Evolutionary conservation across 30 jellyfish, hydroid and myxozoan genomes (phyloP).

Genomic region (Chironex yamaguchii): DNA sequence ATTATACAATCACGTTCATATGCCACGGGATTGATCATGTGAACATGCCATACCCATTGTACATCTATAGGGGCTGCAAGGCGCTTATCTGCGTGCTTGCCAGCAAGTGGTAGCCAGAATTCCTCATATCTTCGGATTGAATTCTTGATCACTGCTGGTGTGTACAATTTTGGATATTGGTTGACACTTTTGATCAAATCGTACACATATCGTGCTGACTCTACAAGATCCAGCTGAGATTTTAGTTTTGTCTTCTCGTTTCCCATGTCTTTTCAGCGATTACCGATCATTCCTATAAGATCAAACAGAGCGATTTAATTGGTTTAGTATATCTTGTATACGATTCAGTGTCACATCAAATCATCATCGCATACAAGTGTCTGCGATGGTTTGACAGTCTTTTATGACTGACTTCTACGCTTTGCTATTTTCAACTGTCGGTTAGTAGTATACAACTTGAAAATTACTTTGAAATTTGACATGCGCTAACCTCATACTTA

Average conservation of each 20-base stretch:
- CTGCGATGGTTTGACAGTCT: too few species aligned
- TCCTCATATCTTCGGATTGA: slow-evolving; percentile 82
- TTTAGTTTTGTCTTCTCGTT: slow-evolving; percentile 66
- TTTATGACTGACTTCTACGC: too few species aligned
- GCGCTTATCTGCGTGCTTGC: slow-evolving; percentile 57
- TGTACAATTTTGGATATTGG: slow-evolving; percentile 50
- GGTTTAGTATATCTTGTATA: too few species aligned
- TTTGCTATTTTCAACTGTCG: too few species aligned
- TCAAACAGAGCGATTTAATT: too few species aligned
- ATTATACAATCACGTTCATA: slow-evolving; percentile 76
- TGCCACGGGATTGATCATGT: slow-evolving; percentile 86
- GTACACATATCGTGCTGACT: slow-evolving; percentile 54
- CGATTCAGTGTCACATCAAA: too few species aligned
- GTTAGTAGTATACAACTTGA: too few species aligned
- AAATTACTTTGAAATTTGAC: too few species aligned
- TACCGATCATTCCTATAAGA: too few species aligned
- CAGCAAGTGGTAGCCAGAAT: slow-evolving; percentile 90
- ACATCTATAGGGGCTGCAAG: slow-evolving; percentile 91
- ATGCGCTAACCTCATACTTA: too few species aligned
- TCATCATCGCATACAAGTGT: too few species aligned
- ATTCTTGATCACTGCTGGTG: slow-evolving; percentile 30
- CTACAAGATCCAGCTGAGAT: slow-evolving; percentile 66
- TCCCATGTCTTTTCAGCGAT: slow-evolving; percentile 88
- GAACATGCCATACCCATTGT: slow-evolving; percentile 90
- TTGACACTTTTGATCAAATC: slow-evolving; percentile 81